Percentiles rank a stretch among this genome's conserved stretches.
Conservation (phyloP, 2,113 vertebrate species). For the Willisornis vidua region DNA sequence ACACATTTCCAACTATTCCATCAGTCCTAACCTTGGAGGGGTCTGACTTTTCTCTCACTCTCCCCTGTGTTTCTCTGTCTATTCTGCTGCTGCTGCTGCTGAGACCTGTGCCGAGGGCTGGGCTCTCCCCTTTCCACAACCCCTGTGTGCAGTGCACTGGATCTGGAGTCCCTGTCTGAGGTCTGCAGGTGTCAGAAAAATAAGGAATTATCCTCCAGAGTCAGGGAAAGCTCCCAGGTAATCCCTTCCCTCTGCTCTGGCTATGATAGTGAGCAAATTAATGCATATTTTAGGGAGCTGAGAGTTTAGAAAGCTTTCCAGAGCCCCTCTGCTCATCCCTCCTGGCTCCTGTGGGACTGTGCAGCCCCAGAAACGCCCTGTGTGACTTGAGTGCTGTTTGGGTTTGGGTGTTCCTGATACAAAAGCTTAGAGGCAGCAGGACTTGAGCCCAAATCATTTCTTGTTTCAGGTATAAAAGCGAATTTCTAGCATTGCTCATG, state of each 20-base stretch:
- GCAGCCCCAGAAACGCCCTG: accelerated
- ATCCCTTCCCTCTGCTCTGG: not conserved
- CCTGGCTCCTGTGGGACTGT: accelerated
- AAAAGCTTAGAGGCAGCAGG: not conserved
- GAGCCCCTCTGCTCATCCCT: not conserved
- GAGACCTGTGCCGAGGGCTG: accelerated
- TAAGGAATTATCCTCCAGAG: not conserved
- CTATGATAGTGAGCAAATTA: not conserved
- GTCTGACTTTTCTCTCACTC: accelerated
- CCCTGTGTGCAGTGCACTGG: accelerated
- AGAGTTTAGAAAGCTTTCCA: not conserved
- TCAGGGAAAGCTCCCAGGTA: accelerated
- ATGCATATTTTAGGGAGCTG: not conserved
- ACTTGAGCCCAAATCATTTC: not conserved
- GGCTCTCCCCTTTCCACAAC: not conserved
- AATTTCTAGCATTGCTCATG: too few species aligned
- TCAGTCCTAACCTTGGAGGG: accelerated
- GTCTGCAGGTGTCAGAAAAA: accelerated
- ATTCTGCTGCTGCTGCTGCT: accelerated
- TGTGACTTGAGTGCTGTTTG: accelerated
- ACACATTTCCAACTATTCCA: not conserved
- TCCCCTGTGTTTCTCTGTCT: accelerated
- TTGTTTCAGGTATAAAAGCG: not conserved
- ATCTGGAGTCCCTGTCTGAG: not conserved
- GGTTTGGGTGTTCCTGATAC: not conserved